phyloP scores from a whole-genome alignment of 1,140 invertebrate species.

The Scaptomyza graminum region DNA sequence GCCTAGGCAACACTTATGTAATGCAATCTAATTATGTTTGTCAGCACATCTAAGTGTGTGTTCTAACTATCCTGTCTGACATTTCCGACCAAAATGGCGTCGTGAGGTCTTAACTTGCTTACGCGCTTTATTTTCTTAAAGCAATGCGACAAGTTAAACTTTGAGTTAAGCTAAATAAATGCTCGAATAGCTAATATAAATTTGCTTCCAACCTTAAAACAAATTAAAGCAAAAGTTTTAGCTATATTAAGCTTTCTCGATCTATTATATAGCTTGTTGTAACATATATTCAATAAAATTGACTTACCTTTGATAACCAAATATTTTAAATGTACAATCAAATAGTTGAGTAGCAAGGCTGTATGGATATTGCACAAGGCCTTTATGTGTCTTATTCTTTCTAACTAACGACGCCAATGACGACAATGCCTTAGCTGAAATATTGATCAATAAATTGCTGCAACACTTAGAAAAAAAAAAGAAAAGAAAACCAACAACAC shows the following conservation, averaged over 20 bases:
- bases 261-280: neutral
- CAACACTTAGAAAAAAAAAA: slow-evolving; percentile 11
- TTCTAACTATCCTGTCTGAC: slow-evolving; percentile 13
- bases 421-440: slow-evolving; percentile 56
- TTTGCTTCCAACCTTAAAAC: neutral
- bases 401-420: slow-evolving; percentile 68
- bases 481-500: slow-evolving; percentile 40
- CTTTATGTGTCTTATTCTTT: no score
- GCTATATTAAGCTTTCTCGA: neutral
- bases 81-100: slow-evolving; percentile 15
- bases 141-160: neutral
- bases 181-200: neutral
- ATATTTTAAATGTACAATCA: neutral
- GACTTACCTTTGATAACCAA: neutral
- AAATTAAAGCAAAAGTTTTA: neutral
- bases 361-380: slow-evolving; percentile 24
- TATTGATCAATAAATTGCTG: slow-evolving; percentile 77
- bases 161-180: neutral
- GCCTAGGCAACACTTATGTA: slow-evolving; percentile 72
- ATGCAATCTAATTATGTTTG: slow-evolving; percentile 78
- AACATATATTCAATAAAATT: neutral
- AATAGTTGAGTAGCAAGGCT: neutral
- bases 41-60: slow-evolving; percentile 26
- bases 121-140: neutral
- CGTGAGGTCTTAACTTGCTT: slow-evolving; percentile 7